phyloP scores from a whole-genome alignment of 1,140 invertebrate genomes.

The Euura saliciscinereae region DNA sequence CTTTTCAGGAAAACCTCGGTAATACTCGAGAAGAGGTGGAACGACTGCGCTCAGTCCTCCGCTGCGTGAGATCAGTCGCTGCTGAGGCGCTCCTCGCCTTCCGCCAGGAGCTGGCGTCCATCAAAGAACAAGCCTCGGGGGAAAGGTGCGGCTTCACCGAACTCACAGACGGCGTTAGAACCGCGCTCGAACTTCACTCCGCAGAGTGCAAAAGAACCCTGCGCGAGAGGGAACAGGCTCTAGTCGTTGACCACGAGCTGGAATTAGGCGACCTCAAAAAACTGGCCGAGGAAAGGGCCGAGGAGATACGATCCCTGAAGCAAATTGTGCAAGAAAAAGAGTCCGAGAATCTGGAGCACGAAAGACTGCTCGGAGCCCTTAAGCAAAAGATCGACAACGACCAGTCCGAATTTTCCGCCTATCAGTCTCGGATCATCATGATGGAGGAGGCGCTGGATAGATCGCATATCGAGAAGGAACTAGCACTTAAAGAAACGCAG shows the following conservation, averaged over 20 bases:
- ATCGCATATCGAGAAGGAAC: slow-evolving; percentile 49
- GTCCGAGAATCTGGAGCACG: slow-evolving; percentile 40
- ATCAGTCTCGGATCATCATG: slow-evolving; percentile 39
- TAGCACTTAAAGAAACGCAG: slow-evolving; percentile 55
- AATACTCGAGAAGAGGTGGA: slow-evolving; percentile 55
- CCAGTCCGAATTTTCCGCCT: slow-evolving; percentile 38
- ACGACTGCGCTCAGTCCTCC: slow-evolving; percentile 43
- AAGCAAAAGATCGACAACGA: slow-evolving; percentile 55
- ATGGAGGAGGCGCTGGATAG: slow-evolving; percentile 49
- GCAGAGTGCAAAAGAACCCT: slow-evolving; percentile 61
- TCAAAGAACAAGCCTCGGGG: slow-evolving; percentile 60
- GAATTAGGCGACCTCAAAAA: slow-evolving; percentile 69
- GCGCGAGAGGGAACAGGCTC: slow-evolving; percentile 64
- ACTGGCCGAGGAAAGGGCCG: slow-evolving; percentile 59
- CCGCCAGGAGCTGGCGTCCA: slow-evolving; percentile 64
- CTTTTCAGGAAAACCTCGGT: slow-evolving; percentile 57
- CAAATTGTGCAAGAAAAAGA: slow-evolving; percentile 46
- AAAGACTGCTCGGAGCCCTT: slow-evolving; percentile 43
- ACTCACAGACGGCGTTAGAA: slow-evolving; percentile 62
- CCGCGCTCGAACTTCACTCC: slow-evolving; percentile 62
- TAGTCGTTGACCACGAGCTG: slow-evolving; percentile 70
- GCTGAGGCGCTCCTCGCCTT: slow-evolving; percentile 62
- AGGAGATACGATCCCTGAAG: slow-evolving; percentile 61
- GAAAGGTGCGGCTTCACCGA: slow-evolving; percentile 61
- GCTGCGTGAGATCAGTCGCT: slow-evolving; percentile 43